phyloP scores from a whole-genome alignment of 92 coral and sea anemone genomes.

The Nematostella vectensis region DNA sequence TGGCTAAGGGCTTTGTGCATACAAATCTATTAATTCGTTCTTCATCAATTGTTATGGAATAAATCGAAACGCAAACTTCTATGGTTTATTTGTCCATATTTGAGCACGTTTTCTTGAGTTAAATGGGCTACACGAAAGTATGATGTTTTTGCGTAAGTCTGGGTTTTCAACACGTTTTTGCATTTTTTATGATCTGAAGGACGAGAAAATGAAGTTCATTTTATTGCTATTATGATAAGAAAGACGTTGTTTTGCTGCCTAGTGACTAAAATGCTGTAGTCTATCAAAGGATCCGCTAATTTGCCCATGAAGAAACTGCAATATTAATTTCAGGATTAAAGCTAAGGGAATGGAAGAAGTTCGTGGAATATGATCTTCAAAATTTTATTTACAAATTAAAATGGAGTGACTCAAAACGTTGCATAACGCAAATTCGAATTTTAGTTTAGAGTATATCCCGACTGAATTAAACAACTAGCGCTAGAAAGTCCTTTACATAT shows the following conservation, averaged over 20 bases:
- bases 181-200: not conserved
- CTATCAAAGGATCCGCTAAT: not conserved
- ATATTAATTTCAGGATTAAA: not conserved
- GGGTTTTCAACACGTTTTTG: too few species aligned
- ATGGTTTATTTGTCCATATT: not conserved
- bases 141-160: too few species aligned
- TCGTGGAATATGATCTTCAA: too few species aligned
- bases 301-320: not conserved
- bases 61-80: not conserved
- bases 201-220: not conserved
- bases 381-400: too few species aligned
- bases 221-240: not conserved
- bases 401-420: too few species aligned
- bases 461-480: too few species aligned
- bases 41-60: constrained; percentile 2
- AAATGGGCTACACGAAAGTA: too few species aligned
- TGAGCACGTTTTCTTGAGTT: too few species aligned
- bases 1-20: not conserved
- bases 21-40: not conserved
- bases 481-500: too few species aligned
- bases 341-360: too few species aligned
- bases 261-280: not conserved
- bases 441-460: too few species aligned
- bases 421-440: too few species aligned
- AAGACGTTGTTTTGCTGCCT: not conserved